phyloP scores from a whole-genome alignment of 2,797 vertebrate species.

The Gallirallus australis region DNA sequence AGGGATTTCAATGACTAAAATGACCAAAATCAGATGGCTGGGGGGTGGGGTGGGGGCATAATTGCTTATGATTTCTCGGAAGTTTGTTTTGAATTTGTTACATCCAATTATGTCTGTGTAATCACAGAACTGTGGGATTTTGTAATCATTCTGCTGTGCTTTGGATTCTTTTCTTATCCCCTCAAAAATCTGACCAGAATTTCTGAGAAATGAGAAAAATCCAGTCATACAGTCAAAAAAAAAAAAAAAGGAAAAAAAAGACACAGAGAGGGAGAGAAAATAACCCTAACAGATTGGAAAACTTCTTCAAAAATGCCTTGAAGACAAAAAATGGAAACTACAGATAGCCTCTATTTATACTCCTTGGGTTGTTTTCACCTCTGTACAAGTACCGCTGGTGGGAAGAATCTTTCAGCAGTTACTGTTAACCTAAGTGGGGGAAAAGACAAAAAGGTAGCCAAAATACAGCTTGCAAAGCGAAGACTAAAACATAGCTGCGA shows the following conservation, averaged over 20 bases:
- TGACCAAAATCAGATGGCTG: not conserved
- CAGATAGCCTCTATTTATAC: constrained; percentile 72
- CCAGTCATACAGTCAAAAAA: constrained; percentile 32
- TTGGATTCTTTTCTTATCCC: constrained; percentile 30
- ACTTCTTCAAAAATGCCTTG: constrained; percentile 50
- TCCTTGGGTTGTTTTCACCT: constrained; percentile 38
- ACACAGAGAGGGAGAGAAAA: constrained; percentile 24
- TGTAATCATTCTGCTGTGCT: constrained; percentile 12
- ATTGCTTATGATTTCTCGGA: not conserved
- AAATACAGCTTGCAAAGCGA: not conserved
- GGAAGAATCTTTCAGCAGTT: constrained; percentile 8
- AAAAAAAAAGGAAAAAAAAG: not conserved
- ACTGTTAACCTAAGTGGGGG: not conserved
- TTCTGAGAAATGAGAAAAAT: constrained; percentile 67
- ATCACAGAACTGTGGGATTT: not conserved
- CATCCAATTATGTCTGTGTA: not conserved
- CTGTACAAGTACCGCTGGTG: not conserved
- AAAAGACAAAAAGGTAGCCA: not conserved
- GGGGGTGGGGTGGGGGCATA: not conserved
- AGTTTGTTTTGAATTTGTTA: constrained; percentile 31
- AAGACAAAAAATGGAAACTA: constrained; percentile 70
- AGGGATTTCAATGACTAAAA: not conserved
- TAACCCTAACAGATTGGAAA: constrained; percentile 57
- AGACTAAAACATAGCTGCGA: constrained; percentile 10
- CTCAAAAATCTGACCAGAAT: constrained; percentile 34